Conservation (phyloP, 2,888 invertebrate genomes). For the Acleris literana region DNA sequence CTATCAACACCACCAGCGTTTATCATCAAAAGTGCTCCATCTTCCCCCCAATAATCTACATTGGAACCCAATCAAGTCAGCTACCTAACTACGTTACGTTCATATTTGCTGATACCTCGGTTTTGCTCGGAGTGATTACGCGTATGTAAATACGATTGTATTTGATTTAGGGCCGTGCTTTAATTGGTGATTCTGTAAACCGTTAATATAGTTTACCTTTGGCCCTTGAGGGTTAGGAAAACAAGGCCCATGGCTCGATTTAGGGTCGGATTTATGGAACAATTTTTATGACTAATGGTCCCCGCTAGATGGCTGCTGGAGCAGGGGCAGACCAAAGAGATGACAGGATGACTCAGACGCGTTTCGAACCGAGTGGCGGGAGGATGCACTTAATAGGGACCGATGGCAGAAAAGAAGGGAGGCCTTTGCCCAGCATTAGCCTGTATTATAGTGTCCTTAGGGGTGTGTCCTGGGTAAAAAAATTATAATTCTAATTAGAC, state of each 20-base stretch:
- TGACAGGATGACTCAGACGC: too few relatives aligned
- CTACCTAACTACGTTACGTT: slow-evolving; percentile 36
- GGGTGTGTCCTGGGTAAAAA: too few relatives aligned
- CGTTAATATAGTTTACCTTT: slow-evolving; percentile 25
- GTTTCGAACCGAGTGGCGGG: too few relatives aligned
- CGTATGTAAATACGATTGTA: slow-evolving; percentile 32
- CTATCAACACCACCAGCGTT: slow-evolving; percentile 1
- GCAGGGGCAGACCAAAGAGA: too few relatives aligned
- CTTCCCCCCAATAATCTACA: background rate
- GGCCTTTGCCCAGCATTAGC: too few relatives aligned
- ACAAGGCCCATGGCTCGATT: background rate
- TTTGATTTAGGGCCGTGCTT: slow-evolving; percentile 24
- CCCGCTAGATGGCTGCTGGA: too few relatives aligned
- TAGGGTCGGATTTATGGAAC: background rate
- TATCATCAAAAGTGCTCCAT: slow-evolving; percentile 3
- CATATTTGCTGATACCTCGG: slow-evolving; percentile 37
- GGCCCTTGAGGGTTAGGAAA: background rate
- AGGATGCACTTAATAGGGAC: too few relatives aligned
- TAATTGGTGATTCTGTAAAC: slow-evolving; percentile 30
- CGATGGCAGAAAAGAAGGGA: too few relatives aligned
- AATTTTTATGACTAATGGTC: too few relatives aligned
- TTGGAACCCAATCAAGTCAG: slow-evolving; percentile 35
- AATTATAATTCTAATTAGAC: too few relatives aligned
- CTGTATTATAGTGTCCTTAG: too few relatives aligned
- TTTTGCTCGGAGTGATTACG: slow-evolving; percentile 29